phyloP scores from a whole-genome alignment of 2,797 vertebrate species.

The Microtus agrestis region DNA sequence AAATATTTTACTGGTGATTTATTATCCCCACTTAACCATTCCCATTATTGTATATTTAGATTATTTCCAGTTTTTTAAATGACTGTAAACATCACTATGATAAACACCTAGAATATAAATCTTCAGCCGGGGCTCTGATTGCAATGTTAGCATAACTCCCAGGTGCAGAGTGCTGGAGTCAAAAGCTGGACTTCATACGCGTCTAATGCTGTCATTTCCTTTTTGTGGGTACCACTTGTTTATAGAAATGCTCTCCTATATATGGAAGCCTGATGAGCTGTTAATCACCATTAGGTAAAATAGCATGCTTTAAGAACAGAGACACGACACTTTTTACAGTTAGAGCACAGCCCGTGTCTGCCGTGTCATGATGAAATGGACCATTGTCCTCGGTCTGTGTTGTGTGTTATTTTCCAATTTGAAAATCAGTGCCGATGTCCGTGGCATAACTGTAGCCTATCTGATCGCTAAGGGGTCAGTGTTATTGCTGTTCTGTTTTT shows the following conservation, averaged over 20 bases:
- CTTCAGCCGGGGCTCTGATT: background rate
- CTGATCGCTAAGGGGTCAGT: slow-evolving; percentile 20
- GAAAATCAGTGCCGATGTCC: slow-evolving; percentile 30
- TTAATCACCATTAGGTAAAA: background rate
- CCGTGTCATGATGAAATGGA: background rate
- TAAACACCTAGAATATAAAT: background rate
- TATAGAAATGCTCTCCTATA: background rate
- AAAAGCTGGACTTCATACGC: slow-evolving; percentile 28
- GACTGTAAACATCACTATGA: background rate
- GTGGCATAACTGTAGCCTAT: background rate
- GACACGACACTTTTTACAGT: background rate
- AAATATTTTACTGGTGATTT: slow-evolving; percentile 31
- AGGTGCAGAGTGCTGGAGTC: background rate
- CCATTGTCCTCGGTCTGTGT: background rate
- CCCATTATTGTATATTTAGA: slow-evolving; percentile 45
- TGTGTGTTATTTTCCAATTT: slow-evolving; percentile 41
- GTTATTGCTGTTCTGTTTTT: background rate
- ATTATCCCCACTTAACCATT: slow-evolving; percentile 45
- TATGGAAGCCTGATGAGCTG: slow-evolving; percentile 1
- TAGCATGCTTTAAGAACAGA: slow-evolving; percentile 14
- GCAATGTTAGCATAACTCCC: background rate
- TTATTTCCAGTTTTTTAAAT: slow-evolving; percentile 52
- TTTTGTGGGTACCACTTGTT: background rate
- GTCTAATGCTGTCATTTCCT: background rate
- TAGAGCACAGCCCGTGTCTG: background rate